These are phyloP conservation scores for Gortyna flavago DNA, from an alignment of 2,888 invertebrate genomes.

Conservation along the genomic window DNA sequence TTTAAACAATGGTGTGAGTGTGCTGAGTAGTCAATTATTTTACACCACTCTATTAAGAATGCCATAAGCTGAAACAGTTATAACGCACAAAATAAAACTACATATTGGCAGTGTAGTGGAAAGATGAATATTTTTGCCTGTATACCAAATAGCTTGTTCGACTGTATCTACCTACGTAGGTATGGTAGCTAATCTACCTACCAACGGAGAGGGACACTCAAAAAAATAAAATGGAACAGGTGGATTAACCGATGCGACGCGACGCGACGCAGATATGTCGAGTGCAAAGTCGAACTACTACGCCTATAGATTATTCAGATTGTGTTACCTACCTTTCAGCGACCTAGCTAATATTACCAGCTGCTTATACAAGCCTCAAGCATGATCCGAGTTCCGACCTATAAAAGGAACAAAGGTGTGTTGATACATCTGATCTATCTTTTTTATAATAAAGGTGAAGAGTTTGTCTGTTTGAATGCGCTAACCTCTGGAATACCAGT, in stretches of 20 bases:
- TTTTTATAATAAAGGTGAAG: background rate
- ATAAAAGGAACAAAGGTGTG: conserved; percentile 37
- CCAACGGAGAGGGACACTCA: background rate
- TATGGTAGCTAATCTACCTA: background rate
- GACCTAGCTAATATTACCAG: conserved; percentile 31
- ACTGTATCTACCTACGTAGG: background rate
- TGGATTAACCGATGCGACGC: conserved; percentile 41
- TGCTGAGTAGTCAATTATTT: too few relatives aligned
- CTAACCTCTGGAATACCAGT: background rate
- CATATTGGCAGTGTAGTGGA: too few relatives aligned
- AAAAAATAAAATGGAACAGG: conserved; percentile 38
- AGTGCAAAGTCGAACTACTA: conserved; percentile 49
- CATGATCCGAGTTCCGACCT: conserved; percentile 26
- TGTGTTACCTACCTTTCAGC: conserved; percentile 33
- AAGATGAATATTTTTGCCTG: too few relatives aligned
- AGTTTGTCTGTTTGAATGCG: background rate
- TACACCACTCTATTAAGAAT: too few relatives aligned
- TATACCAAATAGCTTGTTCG: too few relatives aligned
- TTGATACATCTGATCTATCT: conserved; percentile 10
- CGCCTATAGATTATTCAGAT: conserved; percentile 60
- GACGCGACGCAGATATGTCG: conserved; percentile 45
- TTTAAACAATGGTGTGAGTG: too few relatives aligned
- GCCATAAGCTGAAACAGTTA: too few relatives aligned
- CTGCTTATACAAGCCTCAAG: conserved; percentile 39
- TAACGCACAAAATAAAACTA: too few relatives aligned